Evolutionary conservation across 2,888 invertebrate species (phyloP), one percentile per base, ranked within the genome.

Genomic region (Poecilobothrus nobilitatus): DNA sequence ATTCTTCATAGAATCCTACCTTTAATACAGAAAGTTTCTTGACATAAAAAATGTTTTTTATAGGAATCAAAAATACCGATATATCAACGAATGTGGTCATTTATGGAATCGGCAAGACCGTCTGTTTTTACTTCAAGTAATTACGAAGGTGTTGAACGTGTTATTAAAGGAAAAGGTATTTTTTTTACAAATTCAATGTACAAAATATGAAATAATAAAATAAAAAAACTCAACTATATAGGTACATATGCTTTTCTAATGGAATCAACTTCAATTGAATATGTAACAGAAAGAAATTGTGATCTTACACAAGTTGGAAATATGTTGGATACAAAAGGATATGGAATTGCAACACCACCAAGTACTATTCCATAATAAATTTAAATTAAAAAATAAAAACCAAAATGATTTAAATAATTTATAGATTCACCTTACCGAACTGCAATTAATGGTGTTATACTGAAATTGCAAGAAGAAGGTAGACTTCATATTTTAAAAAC

Each of bases 191-290:
- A 62, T 5, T n/a, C n/a, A n/a, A n/a, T n/a, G n/a, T n/a, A 27
- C 41, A 41, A 41, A 41, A 12, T 41, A 41, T 12, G 15, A 15
- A 41, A 41, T 41, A 41, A 27, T 27, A 27, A n/a, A n/a, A 27
- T 27, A 27, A 27, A 27, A 27, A 27, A n/a, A n/a, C n/a, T n/a
- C 27, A 27, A 27, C 27, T n/a, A 27, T 27, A 6, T 67, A 80
- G 80, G 81, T 66, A 88, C 89, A 66, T 99, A 97, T 79, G 99
- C 98, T 1, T 98, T 94, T 79, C 86, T 99, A 37, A 97, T 98
- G 95, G 99, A 99, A 82, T 97, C 95, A 0, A 95, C 97, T 0
- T 92, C 94, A 33, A 94, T 99, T 72, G 98, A 99, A 79, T 99
- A 97, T 78, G 91, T 91, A 62, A 91, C 94, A 66, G 92, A 95